Evolutionary conservation across 1,140 invertebrate species (phyloP).

Genomic region (Planococcus citri): DNA sequence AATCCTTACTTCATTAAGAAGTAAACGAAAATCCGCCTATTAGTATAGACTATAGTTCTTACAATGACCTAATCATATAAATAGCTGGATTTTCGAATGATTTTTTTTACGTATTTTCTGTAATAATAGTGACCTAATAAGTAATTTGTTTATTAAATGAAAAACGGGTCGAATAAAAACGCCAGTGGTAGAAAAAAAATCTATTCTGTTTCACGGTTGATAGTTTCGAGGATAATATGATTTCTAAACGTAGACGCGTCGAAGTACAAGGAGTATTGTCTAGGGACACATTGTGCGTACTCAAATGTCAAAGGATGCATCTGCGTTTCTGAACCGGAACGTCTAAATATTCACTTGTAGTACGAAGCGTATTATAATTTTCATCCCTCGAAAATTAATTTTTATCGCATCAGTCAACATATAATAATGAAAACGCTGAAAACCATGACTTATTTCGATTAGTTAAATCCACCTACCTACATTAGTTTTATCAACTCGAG

Average conservation of each 20-base stretch:
- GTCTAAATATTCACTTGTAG: slow-evolving; percentile 1
- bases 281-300: slow-evolving; percentile 5
- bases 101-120: no score
- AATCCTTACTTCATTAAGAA: no score
- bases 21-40: no score
- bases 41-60: no score
- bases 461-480: background rate
- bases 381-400: slow-evolving; percentile 1
- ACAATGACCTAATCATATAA: no score
- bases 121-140: slow-evolving; percentile 8
- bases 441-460: slow-evolving; percentile 3
- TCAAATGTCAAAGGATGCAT: slow-evolving; percentile 6
- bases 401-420: slow-evolving; percentile 6
- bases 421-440: background rate
- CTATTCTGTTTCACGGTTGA: slow-evolving; percentile 2
- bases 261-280: background rate
- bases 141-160: background rate
- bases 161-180: background rate
- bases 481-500: background rate
- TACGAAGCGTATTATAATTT: slow-evolving; percentile 4
- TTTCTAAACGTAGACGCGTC: background rate
- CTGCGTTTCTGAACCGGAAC: slow-evolving; percentile 1
- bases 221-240: slow-evolving; percentile 2
- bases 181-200: slow-evolving; percentile 2
- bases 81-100: no score